Percentiles rank a stretch among this genome's conserved stretches.
Evolutionary conservation across 2,797 vertebrate genomes (phyloP).

Genomic region (Mus minutoides): DNA sequence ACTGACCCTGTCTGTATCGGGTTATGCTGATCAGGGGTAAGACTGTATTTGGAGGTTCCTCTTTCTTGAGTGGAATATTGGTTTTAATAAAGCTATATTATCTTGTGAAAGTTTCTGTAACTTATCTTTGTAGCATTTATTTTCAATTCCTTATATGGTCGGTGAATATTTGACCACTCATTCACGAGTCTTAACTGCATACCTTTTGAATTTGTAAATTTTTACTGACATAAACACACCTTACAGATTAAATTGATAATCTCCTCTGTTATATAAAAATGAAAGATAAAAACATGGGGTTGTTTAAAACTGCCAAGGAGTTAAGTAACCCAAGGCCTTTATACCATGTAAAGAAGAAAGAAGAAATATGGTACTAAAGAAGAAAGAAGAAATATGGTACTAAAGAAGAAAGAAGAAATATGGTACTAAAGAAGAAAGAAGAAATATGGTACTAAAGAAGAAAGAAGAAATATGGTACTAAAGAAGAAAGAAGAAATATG

Average conservation of each 20-base stretch:
- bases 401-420: too few relatives aligned
- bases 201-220: constrained; percentile 18
- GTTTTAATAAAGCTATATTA: constrained; percentile 63
- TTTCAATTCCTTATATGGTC: constrained; percentile 34
- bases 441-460: too few relatives aligned
- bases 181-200: constrained; percentile 16
- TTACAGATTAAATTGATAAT: constrained; percentile 38
- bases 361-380: too few relatives aligned
- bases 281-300: constrained; percentile 2
- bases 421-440: too few relatives aligned
- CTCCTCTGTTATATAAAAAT: neutral
- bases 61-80: constrained; percentile 77
- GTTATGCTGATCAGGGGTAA: constrained; percentile 73
- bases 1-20: constrained; percentile 79
- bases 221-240: constrained; percentile 2
- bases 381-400: too few relatives aligned
- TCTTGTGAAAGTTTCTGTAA: neutral
- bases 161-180: constrained; percentile 16
- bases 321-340: constrained; percentile 26
- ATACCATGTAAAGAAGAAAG: too few relatives aligned
- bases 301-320: constrained; percentile 41
- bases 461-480: too few relatives aligned
- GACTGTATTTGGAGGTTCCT: constrained; percentile 70
- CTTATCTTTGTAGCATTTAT: constrained; percentile 6
- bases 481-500: too few relatives aligned